These are phyloP conservation scores for Agapetus fuscipes DNA, from an alignment of 2,888 invertebrate species.

Conservation along the genomic window DNA sequence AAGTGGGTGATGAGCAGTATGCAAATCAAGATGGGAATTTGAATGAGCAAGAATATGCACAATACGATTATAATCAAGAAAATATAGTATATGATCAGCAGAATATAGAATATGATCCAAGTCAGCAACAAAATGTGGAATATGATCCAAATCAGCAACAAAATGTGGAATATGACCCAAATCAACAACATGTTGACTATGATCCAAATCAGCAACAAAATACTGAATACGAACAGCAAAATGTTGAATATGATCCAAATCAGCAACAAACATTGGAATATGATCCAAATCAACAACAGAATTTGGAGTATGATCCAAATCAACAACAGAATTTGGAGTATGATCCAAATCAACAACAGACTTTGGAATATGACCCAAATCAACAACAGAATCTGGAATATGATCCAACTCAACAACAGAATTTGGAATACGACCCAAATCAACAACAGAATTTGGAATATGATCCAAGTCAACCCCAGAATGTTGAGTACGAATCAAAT, in stretches of 20 bases:
- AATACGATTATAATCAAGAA: background rate
- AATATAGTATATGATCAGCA: slow-evolving; percentile 10
- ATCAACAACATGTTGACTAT: slow-evolving; percentile 7
- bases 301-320: slow-evolving; percentile 2
- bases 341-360: slow-evolving; percentile 22
- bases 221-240: background rate
- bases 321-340: slow-evolving; percentile 7
- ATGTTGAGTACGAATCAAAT: too few relatives aligned
- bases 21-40: background rate
- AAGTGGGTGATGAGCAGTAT: slow-evolving; percentile 30
- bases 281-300: slow-evolving; percentile 6
- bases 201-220: slow-evolving; percentile 22
- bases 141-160: slow-evolving; percentile 7
- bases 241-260: background rate
- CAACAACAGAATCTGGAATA: slow-evolving; percentile 9
- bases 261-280: slow-evolving; percentile 4
- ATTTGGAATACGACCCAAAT: slow-evolving; percentile 7
- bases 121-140: slow-evolving; percentile 7
- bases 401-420: slow-evolving; percentile 6
- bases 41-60: background rate
- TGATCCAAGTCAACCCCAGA: slow-evolving; percentile 5
- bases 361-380: background rate
- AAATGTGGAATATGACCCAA: slow-evolving; percentile 2
- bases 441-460: slow-evolving; percentile 8
- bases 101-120: slow-evolving; percentile 8